Evolutionary conservation across 1,140 invertebrate genomes (phyloP).

Genomic region (Brachionus paranguensis): DNA sequence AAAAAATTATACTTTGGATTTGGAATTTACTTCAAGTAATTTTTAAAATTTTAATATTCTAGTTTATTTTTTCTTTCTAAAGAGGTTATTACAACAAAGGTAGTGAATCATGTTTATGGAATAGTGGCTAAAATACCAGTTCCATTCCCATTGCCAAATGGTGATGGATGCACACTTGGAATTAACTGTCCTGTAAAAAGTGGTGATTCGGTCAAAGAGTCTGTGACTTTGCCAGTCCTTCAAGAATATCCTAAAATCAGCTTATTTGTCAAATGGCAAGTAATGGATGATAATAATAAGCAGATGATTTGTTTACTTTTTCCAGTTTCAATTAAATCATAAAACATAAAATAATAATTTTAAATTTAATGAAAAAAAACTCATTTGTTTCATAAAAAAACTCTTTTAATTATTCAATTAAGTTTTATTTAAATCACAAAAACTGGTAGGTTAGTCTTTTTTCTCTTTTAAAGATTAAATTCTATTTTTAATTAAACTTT

Average conservation of each 20-base stretch:
- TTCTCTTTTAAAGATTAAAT: too few species aligned
- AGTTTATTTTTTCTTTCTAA: background rate
- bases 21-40: constrained; percentile 19
- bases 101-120: constrained; percentile 1
- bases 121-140: constrained; percentile 22
- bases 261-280: constrained; percentile 19
- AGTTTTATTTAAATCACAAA: too few species aligned
- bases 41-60: background rate
- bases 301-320: constrained; percentile 20
- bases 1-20: background rate
- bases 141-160: constrained; percentile 35
- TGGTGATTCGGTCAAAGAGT: constrained; percentile 3
- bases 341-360: background rate
- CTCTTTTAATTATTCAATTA: too few species aligned
- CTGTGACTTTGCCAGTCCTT: background rate
- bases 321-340: background rate
- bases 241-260: constrained; percentile 26
- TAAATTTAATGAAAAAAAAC: too few species aligned
- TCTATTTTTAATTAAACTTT: too few species aligned
- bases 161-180: constrained; percentile 1
- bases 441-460: too few species aligned
- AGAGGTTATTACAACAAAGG: constrained; percentile 15
- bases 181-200: constrained; percentile 18
- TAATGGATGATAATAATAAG: background rate
- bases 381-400: too few species aligned